Conservation (phyloP, 2,113 vertebrate species). For the Microtus ochrogaster region DNA sequence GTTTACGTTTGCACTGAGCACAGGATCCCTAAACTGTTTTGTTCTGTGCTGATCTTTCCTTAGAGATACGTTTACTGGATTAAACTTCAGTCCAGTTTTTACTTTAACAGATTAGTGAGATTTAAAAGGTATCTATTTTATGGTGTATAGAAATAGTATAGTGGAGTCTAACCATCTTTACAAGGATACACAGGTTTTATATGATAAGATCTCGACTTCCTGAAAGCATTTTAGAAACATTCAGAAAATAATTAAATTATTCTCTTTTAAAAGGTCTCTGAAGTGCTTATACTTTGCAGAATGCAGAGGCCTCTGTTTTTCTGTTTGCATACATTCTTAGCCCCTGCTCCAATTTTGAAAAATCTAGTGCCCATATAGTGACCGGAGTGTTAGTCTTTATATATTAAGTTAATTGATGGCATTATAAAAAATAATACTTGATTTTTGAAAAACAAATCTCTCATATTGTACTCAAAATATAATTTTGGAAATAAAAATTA, state of each 20-base stretch:
- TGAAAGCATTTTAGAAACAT: slow-evolving; percentile 49
- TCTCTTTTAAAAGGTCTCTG: slow-evolving; percentile 27
- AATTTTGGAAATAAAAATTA: slow-evolving; percentile 20
- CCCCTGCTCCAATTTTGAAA: background rate
- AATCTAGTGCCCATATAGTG: background rate
- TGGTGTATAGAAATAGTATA: slow-evolving; percentile 50
- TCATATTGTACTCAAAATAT: slow-evolving; percentile 27
- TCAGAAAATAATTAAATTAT: slow-evolving; percentile 57
- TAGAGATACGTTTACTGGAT: slow-evolving; percentile 53
- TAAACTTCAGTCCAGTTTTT: slow-evolving; percentile 32
- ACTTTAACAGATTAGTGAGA: slow-evolving; percentile 58
- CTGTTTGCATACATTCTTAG: slow-evolving; percentile 33
- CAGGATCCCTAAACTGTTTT: slow-evolving; percentile 63
- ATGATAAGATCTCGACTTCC: slow-evolving; percentile 58
- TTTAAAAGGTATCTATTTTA: slow-evolving; percentile 69
- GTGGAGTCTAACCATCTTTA: slow-evolving; percentile 24
- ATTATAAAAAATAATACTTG: slow-evolving; percentile 43
- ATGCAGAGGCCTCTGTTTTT: slow-evolving; percentile 24
- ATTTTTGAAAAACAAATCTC: background rate
- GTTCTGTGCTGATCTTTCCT: slow-evolving; percentile 52
- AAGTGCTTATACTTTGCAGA: slow-evolving; percentile 34
- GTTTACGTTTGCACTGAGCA: slow-evolving; percentile 71
- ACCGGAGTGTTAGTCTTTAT: slow-evolving; percentile 14
- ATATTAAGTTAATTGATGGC: background rate
- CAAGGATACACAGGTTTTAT: slow-evolving; percentile 26